Evolutionary conservation across 2,888 invertebrate species (phyloP), one percentile per base, ranked within the genome.

Genomic region (Atrina japonica): DNA sequence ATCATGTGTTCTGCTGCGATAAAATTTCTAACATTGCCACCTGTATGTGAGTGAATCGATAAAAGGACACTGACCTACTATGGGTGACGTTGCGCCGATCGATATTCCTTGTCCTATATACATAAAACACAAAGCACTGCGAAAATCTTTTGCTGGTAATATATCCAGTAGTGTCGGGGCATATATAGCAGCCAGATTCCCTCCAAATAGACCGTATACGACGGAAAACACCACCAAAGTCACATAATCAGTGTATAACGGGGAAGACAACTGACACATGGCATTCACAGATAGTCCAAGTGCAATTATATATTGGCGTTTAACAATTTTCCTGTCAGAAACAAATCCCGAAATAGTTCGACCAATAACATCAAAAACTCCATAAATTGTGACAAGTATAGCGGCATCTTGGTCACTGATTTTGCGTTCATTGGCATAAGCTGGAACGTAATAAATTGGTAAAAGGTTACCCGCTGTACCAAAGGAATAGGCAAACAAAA

Each of bases 391-490:
- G 7, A 80, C 16, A 0, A 79, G 29, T 9, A 72, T 14, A 11
- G 74, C 67, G 14, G 72, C 61, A 2, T 67, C 9, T 14, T 70
- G 70, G 40, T 65, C 61, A 16, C 41, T 53, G 5, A 82, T 53
- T 2, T 66, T 69, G 23, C 70, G 60, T 9, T 76, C 78, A 25
- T 70, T 66, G 9, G 75, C 77, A 52, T 75, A 63, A 3, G 75
- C 68, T 0, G 80, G 78, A 14, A 82, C 43, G 27, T 66, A 77
- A 0, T 77, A 47, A 3, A 66, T 40, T 5, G 73, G 68, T n/a
- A 71, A 56, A 35, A 63, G 29, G 7, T 30, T 30, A 21, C 61
- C 68, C 40, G 63, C 30, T 21, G 47, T 61, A 14, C 63, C 68
- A 21, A 63, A 21, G 14, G 21, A 47, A 21, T 55, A 68, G n/a